Evolutionary conservation across 1,140 invertebrate genomes (phyloP).

Genomic region (Drosophila lini): DNA sequence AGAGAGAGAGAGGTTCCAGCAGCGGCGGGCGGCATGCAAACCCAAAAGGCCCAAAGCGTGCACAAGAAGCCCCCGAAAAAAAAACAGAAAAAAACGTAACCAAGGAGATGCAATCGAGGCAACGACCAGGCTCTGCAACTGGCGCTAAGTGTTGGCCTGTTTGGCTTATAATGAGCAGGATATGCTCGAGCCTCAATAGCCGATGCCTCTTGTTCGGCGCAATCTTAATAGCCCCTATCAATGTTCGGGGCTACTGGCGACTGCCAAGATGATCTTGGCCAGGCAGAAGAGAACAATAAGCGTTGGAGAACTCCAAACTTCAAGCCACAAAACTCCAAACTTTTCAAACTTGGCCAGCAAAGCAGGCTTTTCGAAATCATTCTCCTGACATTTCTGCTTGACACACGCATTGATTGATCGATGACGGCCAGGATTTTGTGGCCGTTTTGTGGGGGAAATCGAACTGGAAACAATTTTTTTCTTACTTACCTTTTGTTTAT

Average conservation of each 20-base stretch:
- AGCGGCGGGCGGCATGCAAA: slow-evolving; percentile 55
- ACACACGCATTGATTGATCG: slow-evolving; percentile 72
- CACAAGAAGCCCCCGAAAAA: slow-evolving; percentile 31
- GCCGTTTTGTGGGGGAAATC: slow-evolving; percentile 1
- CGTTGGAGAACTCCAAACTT: slow-evolving; percentile 21
- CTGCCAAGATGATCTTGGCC: slow-evolving; percentile 29
- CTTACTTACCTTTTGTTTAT: slow-evolving; percentile 3
- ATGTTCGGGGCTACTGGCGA: slow-evolving; percentile 19
- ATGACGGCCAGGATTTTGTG: slow-evolving; percentile 29
- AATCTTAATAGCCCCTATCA: slow-evolving; percentile 59
- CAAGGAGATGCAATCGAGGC: slow-evolving; percentile 70
- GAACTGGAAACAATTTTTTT: not conserved
- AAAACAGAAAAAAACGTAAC: slow-evolving; percentile 11
- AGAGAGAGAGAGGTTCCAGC: slow-evolving; percentile 30
- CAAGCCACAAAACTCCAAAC: slow-evolving; percentile 26
- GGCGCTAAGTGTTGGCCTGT: slow-evolving; percentile 73
- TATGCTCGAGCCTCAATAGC: slow-evolving; percentile 42
- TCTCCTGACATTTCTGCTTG: slow-evolving; percentile 63
- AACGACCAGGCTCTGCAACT: slow-evolving; percentile 57
- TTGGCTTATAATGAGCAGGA: slow-evolving; percentile 71
- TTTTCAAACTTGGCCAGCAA: slow-evolving; percentile 55
- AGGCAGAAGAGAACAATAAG: slow-evolving; percentile 28
- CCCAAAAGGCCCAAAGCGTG: slow-evolving; percentile 35
- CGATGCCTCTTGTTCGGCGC: slow-evolving; percentile 33
- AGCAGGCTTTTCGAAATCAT: slow-evolving; percentile 16